phyloP scores from a whole-genome alignment of 2,113 vertebrate species.

The Cyphomyrus plagiostoma region DNA sequence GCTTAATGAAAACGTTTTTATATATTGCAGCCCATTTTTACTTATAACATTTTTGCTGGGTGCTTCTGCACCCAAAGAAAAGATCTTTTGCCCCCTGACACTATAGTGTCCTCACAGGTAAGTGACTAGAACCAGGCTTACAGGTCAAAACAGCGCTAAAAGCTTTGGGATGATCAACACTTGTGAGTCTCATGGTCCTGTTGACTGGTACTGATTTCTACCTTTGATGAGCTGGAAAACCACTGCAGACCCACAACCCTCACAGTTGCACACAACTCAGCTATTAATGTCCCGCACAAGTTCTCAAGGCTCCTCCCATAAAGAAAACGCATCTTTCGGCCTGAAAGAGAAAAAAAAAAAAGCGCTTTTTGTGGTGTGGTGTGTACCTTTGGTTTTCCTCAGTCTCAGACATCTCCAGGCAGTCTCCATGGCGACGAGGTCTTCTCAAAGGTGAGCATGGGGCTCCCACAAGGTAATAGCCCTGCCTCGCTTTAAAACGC shows the following conservation, averaged over 20 bases:
- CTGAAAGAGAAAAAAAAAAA: background rate
- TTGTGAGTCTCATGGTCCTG: background rate
- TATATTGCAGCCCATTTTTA: background rate
- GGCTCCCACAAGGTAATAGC: conserved; percentile 25
- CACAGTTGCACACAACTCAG: background rate
- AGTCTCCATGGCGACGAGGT: background rate
- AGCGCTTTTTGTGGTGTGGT: background rate
- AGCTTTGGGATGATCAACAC: background rate
- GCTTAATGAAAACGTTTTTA: background rate
- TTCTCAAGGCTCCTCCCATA: background rate
- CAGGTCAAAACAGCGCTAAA: conserved; percentile 24
- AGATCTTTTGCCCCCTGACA: conserved; percentile 16
- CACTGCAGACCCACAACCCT: background rate
- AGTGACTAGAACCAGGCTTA: conserved; percentile 27
- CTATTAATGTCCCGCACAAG: too few relatives aligned
- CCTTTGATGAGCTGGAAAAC: conserved; percentile 7
- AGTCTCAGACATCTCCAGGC: background rate
- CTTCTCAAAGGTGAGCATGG: conserved; percentile 7
- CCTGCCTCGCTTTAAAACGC: conserved; percentile 34
- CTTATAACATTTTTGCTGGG: background rate
- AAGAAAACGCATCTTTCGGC: background rate
- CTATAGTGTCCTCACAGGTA: conserved; percentile 21
- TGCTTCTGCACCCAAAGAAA: background rate
- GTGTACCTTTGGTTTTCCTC: conserved; percentile 3
- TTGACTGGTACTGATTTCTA: background rate